Evolutionary conservation across 2,113 vertebrate species (phyloP), one percentile per base, ranked within the genome.

Genomic region (Terrapene triunguis): DNA sequence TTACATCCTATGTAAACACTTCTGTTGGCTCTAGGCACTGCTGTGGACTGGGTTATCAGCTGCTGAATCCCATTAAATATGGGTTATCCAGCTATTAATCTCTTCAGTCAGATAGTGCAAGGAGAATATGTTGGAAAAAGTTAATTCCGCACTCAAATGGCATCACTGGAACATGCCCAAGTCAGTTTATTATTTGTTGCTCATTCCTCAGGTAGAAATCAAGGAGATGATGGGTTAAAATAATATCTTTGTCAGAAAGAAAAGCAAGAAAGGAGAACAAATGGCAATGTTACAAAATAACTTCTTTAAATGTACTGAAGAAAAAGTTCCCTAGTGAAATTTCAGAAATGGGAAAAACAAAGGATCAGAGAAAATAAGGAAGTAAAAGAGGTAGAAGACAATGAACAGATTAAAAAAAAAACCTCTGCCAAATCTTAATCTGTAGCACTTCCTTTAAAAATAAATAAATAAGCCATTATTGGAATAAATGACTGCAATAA

Each of bases 211-310:
- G 85, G 22, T 80, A 91, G 47, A 32, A 1, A 4, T 25, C 76
- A 48, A 12, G 93, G 78, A 95, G 89, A 55, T n/a, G 35, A 65
- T 88, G 93, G 89, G 96, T 96, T 96, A 95, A 97, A 92, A 76
- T 84, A 76, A 89, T 85, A n/a, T 14, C 25, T 85, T 65, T 74
- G 32, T 81, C 8, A 6, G 27, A 83, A 79, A 72, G 32, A 14
- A n/a, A 17, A 48, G 1, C 7, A 42, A 72, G 5, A 84, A 42
- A 2, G 2, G 16, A 55, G 85, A 44, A 35, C 8, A 59, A 87
- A 51, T 53, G 2, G 0, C 85, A 80, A 89, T 91, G 47, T 47
- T 32, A 57, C 50, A 35, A 47, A 51, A 92, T 62, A 44, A 27
- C 12, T 78, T 47, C 38, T 76, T 47, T 2, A 78, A 27, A 78